Percentiles rank a stretch among this genome's conserved stretches.
These are phyloP conservation scores for Pollachius pollachius DNA, from an alignment of 2,113 vertebrate species.

Conservation along the genomic window DNA sequence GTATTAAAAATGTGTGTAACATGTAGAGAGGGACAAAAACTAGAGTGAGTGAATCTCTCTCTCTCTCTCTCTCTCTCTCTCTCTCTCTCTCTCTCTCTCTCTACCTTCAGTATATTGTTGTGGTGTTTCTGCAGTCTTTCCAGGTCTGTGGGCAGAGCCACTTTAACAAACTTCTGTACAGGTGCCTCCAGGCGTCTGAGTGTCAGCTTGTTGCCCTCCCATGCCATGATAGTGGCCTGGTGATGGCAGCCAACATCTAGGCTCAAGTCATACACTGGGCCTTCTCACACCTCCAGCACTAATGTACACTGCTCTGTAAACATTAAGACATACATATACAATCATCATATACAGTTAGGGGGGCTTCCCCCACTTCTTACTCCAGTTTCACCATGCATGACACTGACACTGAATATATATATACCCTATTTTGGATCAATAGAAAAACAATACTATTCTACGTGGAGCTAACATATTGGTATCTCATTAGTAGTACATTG, in stretches of 20 bases:
- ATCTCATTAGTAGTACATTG: no score
- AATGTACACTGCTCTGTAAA: no score
- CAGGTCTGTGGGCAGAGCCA: conserved; percentile 94
- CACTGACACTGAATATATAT: no score
- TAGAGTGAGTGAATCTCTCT: background rate
- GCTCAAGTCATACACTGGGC: conserved; percentile 41
- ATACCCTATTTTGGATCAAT: no score
- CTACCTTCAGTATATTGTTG: conserved; percentile 96
- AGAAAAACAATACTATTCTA: no score
- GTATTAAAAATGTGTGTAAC: conserved; percentile 6
- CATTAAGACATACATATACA: no score
- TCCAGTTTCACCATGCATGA: no score
- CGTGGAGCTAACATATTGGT: no score
- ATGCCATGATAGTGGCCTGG: conserved; percentile 78
- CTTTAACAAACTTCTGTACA: conserved; percentile 95
- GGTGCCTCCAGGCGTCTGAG: conserved; percentile 89
- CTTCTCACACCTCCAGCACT: conserved; percentile 16
- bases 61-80: no score
- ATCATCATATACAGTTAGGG: no score
- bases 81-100: no score
- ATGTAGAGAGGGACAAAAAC: background rate
- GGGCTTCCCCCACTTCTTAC: no score
- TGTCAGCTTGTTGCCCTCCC: conserved; percentile 85
- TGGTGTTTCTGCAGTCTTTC: conserved; percentile 93
- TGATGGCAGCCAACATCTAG: conserved; percentile 49